phyloP scores from a whole-genome alignment of 2,797 vertebrate species.

The Crocidura indochinensis region DNA sequence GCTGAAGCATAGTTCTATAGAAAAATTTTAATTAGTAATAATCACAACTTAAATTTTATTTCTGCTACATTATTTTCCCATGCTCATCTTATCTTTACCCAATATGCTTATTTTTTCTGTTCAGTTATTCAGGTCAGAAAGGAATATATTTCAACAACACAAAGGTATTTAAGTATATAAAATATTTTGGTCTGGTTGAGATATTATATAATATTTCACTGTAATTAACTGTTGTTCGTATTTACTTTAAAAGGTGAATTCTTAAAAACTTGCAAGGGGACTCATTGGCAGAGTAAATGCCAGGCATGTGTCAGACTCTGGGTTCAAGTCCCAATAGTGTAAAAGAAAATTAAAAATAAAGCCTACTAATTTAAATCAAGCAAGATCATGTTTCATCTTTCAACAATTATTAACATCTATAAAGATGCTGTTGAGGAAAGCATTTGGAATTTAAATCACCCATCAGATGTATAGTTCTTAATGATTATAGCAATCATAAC shows the following conservation, averaged over 20 bases:
- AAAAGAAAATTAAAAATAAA: conserved; percentile 43
- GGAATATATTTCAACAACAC: conserved; percentile 2
- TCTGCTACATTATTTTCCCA: neutral
- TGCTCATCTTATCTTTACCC: neutral
- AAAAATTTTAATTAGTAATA: conserved; percentile 40
- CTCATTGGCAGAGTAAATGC: too few relatives aligned
- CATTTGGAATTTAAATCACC: neutral
- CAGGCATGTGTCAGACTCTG: too few relatives aligned
- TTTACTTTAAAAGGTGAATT: conserved; percentile 23
- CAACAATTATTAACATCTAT: neutral
- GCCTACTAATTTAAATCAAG: neutral
- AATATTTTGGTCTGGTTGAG: neutral
- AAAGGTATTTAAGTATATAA: neutral
- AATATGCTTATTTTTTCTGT: neutral
- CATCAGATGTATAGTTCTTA: neutral
- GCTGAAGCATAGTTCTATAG: neutral
- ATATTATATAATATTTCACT: conserved; percentile 28
- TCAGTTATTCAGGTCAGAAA: conserved; percentile 16
- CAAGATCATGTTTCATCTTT: conserved; percentile 14
- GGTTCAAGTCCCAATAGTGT: too few relatives aligned
- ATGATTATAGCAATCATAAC: neutral
- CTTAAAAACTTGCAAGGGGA: too few relatives aligned
- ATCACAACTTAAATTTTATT: conserved; percentile 56
- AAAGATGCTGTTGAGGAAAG: neutral
- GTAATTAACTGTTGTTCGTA: conserved; percentile 2